Evolutionary conservation across 2,113 vertebrate genomes (phyloP).

Genomic region (Benitochromis conjunctus): DNA sequence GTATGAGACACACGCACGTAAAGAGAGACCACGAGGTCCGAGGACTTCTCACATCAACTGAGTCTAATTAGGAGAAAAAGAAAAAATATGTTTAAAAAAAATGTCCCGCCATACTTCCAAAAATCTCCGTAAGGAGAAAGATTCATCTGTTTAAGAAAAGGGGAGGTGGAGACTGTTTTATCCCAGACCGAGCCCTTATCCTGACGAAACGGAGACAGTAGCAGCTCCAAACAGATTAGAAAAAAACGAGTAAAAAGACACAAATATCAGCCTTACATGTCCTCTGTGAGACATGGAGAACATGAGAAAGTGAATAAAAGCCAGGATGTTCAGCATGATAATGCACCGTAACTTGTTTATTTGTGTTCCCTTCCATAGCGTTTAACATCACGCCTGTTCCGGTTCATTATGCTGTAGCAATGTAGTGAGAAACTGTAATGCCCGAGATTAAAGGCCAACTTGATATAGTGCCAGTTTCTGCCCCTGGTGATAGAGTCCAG

Average conservation of each 20-base stretch:
- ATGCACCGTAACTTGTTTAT: not conserved
- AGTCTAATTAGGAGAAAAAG: not conserved
- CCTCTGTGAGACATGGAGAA: slow-evolving; percentile 8
- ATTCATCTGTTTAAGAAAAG: slow-evolving; percentile 37
- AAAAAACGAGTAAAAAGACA: not conserved
- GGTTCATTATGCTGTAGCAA: slow-evolving; percentile 24
- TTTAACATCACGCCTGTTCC: not conserved
- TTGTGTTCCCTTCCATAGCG: not conserved
- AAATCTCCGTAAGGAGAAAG: slow-evolving; percentile 30
- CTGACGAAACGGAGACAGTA: not conserved
- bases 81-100: not conserved
- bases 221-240: not conserved
- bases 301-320: not conserved
- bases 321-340: not conserved
- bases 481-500: slow-evolving; percentile 40
- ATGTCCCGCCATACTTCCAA: slow-evolving; percentile 14
- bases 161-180: slow-evolving; percentile 5
- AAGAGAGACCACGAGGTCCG: not conserved
- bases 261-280: slow-evolving; percentile 30
- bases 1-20: slow-evolving; percentile 31
- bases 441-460: slow-evolving; percentile 24
- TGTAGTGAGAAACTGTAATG: slow-evolving; percentile 1
- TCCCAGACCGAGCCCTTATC: not conserved
- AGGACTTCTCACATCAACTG: slow-evolving; percentile 3
- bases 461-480: slow-evolving; percentile 19